Evolutionary conservation across 2,797 vertebrate species (phyloP).

Genomic region (Falco peregrinus): DNA sequence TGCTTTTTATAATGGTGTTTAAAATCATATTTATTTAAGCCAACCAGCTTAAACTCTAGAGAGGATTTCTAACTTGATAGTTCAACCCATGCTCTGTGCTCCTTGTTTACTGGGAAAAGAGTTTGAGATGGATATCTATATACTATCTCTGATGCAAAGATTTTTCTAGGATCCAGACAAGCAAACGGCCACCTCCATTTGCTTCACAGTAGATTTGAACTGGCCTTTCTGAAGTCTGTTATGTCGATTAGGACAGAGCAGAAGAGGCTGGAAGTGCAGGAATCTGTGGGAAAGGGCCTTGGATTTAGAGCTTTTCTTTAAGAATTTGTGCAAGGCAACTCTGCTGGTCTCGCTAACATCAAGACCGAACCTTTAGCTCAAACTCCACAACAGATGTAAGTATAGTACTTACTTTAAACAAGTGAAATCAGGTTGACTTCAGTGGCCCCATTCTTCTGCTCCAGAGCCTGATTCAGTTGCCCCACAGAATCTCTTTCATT

Average conservation of each 20-base stretch:
- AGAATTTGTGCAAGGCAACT: accelerated
- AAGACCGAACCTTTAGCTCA: neutral
- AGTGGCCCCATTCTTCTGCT: neutral
- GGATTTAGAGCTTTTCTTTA: neutral
- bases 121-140: neutral
- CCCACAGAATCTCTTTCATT: neutral
- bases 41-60: neutral
- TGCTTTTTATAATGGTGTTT: neutral
- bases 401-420: neutral
- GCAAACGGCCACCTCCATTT: neutral
- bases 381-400: neutral
- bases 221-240: neutral
- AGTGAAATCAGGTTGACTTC: neutral
- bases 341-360: neutral
- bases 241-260: neutral
- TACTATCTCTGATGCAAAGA: neutral
- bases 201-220: neutral
- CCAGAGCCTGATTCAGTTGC: neutral
- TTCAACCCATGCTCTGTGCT: neutral
- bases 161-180: neutral
- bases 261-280: neutral
- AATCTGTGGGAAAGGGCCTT: neutral
- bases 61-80: neutral
- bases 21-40: neutral
- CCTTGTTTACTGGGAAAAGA: neutral